These are phyloP conservation scores for Drosophila tropicalis DNA, from an alignment of 1,140 invertebrate species.

Conservation along the genomic window DNA sequence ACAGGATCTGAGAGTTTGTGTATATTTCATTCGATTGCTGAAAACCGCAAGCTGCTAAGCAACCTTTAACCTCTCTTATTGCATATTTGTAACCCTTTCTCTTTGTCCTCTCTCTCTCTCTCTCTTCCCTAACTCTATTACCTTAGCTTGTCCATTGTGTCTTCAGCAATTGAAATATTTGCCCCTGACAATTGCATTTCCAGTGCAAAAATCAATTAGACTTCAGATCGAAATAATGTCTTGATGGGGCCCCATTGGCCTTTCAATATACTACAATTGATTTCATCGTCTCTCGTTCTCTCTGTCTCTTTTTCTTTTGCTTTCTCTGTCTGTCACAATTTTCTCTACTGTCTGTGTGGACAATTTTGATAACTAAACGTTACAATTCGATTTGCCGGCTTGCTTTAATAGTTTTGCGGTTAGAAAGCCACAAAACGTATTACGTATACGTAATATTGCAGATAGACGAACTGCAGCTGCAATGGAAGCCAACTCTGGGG, in stretches of 20 bases:
- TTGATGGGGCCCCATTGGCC: slow-evolving; percentile 14
- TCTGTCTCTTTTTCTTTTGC: background rate
- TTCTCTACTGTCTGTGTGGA: slow-evolving; percentile 27
- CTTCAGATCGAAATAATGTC: slow-evolving; percentile 39
- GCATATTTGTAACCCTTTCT: background rate
- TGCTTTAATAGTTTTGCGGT: slow-evolving; percentile 78
- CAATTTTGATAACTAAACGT: slow-evolving; percentile 61
- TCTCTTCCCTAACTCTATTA: background rate
- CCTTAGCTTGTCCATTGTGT: background rate
- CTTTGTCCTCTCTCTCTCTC: too few relatives aligned
- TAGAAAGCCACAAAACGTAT: slow-evolving; percentile 74
- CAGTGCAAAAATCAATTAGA: slow-evolving; percentile 79
- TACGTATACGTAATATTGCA: slow-evolving; percentile 74
- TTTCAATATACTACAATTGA: slow-evolving; percentile 15
- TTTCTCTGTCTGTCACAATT: background rate
- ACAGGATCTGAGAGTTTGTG: too few relatives aligned
- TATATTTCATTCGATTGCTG: background rate
- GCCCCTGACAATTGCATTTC: slow-evolving; percentile 75
- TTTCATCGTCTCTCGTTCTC: background rate
- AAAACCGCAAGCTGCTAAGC: background rate
- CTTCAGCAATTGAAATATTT: slow-evolving; percentile 47
- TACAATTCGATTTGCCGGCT: slow-evolving; percentile 74
- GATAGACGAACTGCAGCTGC: slow-evolving; percentile 46
- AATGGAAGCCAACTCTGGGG: slow-evolving; percentile 28
- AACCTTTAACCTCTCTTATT: background rate